Conservation (phyloP, 35 echinoderm and acorn worm genomes). For the Heliocidaris tuberculata region DNA sequence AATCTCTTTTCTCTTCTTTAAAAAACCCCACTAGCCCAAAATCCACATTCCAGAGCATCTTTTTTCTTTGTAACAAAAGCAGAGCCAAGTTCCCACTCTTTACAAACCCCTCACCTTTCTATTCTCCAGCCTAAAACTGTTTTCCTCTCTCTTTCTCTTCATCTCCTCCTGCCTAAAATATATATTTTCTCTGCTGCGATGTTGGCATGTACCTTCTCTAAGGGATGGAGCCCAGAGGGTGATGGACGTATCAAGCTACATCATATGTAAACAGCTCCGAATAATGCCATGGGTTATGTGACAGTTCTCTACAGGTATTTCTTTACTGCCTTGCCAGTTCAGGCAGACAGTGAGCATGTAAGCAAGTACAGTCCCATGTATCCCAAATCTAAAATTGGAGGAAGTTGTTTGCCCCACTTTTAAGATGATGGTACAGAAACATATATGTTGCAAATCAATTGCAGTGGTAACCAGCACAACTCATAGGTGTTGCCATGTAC, state of each 20-base stretch:
- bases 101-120: background rate
- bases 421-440: no score
- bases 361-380: no score
- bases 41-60: background rate
- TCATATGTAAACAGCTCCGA: background rate
- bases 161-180: background rate
- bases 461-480: no score
- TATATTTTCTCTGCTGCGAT: background rate
- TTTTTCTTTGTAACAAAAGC: background rate
- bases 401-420: no score
- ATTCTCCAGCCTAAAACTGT: background rate
- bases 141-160: background rate
- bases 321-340: background rate
- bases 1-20: background rate
- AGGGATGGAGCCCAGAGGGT: background rate
- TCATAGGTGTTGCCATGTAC: no score
- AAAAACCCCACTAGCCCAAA: background rate
- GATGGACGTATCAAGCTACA: background rate
- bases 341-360: no score
- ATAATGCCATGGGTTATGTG: constrained; percentile 1
- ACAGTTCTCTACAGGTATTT: constrained; percentile 2
- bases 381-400: no score
- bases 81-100: background rate
- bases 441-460: no score
- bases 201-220: background rate